Evolutionary conservation across 2,888 invertebrate genomes (phyloP), one percentile per base, ranked within the genome.

Genomic region (Lasioglossum oenotherae): DNA sequence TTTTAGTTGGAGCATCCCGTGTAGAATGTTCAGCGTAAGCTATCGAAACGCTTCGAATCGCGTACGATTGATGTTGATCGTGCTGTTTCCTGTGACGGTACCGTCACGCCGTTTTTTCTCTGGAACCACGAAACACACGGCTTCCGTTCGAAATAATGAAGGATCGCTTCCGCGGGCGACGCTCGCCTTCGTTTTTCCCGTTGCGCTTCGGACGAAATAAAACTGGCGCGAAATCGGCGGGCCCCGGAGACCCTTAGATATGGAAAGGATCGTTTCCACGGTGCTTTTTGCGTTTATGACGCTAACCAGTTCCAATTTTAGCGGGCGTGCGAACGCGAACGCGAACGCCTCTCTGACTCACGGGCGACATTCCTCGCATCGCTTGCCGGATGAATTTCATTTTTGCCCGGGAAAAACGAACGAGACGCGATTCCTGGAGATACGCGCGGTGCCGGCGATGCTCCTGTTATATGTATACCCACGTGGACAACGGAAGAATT

Each of bases 301-400:
- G 86, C 87, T 85, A 90, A 87, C 74, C 85, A 80, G 84, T 81
- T 87, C 89, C 86, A 89, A 91, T 91, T 91, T 91, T 90, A 89
- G 88, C 84, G 84, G 53, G 73, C 86, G 85, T 82, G 87, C 89
- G 86, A 87, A 84, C 89, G 81, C 77, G 60, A 27, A n/a, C 79
- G 81, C 79, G 64, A 31, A 27, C 79, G n/a, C 84, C 82, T 73
- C 57, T 88, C 87, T 91, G 90, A 90, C 88, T 91, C 90, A 90
- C 83, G 6, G 74, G 74, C 83, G 87, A 87, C 91, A 88, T 92
- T 91, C 90, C 91, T 84, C 49, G 86, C 89, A 83, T 90, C 73
- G 87, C 86, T 86, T 84, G 80, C 80, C 86, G 89, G 87, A 90
- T 91, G 90, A 92, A 92, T 91, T 92, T 92, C 90, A 91, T 92